Conservation (phyloP, 2,113 vertebrate genomes). For the Hippocampus abdominalis region DNA sequence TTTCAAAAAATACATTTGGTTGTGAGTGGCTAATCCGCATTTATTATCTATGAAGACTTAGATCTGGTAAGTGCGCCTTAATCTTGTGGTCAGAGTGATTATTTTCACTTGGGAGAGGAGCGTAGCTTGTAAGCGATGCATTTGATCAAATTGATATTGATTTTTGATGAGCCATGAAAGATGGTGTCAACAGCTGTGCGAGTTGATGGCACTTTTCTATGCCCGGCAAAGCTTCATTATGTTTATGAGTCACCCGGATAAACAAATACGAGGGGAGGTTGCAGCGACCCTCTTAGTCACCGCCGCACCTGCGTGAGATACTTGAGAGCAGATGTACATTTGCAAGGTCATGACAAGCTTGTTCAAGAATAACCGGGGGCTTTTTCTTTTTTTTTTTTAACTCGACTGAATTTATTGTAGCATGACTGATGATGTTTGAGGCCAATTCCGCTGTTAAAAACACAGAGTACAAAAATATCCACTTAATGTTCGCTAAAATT, state of each 20-base stretch:
- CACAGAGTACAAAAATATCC: neutral
- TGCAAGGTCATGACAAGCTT: constrained; percentile 25
- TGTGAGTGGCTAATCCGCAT: neutral
- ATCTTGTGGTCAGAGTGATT: neutral
- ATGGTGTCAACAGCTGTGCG: constrained; percentile 22
- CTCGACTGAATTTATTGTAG: neutral
- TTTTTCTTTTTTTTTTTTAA: constrained; percentile 12
- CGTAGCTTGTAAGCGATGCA: neutral
- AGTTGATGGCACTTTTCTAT: constrained; percentile 23
- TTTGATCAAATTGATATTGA: neutral
- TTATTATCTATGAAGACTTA: neutral
- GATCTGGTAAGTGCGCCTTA: neutral
- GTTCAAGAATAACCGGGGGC: constrained; percentile 4
- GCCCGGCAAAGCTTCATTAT: constrained; percentile 38
- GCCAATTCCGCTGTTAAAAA: neutral
- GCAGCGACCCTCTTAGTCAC: constrained; percentile 33
- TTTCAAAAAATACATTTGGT: neutral
- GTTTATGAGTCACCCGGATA: constrained; percentile 38
- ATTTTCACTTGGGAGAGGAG: neutral
- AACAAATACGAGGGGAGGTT: constrained; percentile 38
- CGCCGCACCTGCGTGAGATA: constrained; percentile 31
- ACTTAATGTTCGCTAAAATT: neutral
- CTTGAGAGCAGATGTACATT: constrained; percentile 42
- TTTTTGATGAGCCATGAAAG: constrained; percentile 41
- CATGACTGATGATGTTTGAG: neutral